Conservation (phyloP, 2,888 invertebrate species). For the Caenorhabditis panamensis region DNA sequence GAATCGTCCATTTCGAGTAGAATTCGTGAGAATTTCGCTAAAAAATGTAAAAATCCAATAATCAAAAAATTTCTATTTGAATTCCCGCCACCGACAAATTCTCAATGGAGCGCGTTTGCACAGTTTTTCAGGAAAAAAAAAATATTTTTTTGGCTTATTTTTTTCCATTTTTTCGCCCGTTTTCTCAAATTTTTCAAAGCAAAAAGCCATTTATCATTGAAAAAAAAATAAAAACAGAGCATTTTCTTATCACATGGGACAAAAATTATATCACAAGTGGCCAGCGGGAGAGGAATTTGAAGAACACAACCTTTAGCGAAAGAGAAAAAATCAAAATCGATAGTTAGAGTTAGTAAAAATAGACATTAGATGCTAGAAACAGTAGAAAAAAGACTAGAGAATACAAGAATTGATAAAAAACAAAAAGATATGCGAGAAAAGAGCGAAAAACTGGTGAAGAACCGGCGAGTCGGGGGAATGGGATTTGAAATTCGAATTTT, state of each 20-base stretch:
- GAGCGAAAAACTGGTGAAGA: neutral
- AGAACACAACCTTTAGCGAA: constrained; percentile 4
- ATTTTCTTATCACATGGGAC: constrained; percentile 21
- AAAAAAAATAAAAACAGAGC: constrained; percentile 3
- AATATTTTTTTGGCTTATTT: neutral
- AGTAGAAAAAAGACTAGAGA: constrained; percentile 3
- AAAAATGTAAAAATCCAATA: constrained; percentile 3
- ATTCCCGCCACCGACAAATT: constrained; percentile 9
- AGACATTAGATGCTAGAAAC: constrained; percentile 44
- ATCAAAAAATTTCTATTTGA: neutral
- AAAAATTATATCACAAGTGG: constrained; percentile 48
- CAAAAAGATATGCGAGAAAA: constrained; percentile 10
- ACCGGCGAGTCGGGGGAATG: neutral
- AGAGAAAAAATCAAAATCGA: neutral
- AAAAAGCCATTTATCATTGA: constrained; percentile 21
- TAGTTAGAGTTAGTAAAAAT: neutral
- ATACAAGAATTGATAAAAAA: neutral
- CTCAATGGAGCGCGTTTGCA: constrained; percentile 34
- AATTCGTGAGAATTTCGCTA: constrained; percentile 4
- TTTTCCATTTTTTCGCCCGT: neutral
- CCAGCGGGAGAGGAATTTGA: constrained; percentile 30
- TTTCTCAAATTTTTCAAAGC: neutral
- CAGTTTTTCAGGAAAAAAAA: neutral
- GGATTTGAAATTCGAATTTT: neutral
- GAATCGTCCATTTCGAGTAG: constrained; percentile 31